Conservation (phyloP, 2,113 vertebrate genomes). For the Onychostruthus taczanowskii region DNA sequence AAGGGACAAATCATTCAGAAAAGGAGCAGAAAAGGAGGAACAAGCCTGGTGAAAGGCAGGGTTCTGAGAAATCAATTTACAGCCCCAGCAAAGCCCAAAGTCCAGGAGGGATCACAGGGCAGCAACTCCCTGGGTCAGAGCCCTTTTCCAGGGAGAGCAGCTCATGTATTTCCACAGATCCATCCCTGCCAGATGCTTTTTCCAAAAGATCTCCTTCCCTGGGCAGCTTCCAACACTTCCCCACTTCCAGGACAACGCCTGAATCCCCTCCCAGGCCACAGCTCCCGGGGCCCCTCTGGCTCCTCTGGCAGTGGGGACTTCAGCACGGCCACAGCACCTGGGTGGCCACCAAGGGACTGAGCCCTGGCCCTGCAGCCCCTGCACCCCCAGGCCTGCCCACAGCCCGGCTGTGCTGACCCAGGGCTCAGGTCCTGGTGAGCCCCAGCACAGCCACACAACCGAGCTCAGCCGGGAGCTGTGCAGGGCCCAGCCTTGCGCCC, state of each 20-base stretch:
- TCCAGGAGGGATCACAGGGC: not conserved
- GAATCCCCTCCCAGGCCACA: not conserved
- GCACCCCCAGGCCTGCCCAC: not conserved
- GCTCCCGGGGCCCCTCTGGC: not conserved
- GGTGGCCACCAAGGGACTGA: not conserved
- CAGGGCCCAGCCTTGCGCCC: not conserved
- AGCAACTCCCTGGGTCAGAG: not conserved
- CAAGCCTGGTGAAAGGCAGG: not conserved
- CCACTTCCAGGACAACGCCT: not conserved
- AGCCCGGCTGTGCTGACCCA: not conserved
- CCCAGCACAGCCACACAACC: no score
- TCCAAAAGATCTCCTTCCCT: not conserved
- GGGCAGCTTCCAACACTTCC: not conserved
- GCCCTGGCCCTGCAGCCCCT: rapidly evolving
- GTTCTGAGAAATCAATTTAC: not conserved
- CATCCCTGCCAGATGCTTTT: not conserved
- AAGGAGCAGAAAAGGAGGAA: not conserved
- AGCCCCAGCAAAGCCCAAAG: not conserved
- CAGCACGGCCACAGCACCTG: rapidly evolving
- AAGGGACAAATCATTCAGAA: not conserved
- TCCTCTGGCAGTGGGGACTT: rapidly evolving
- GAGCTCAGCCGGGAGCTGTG: no score
- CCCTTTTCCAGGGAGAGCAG: not conserved
- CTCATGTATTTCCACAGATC: not conserved
- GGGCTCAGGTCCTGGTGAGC: not conserved